These are phyloP conservation scores for Lasioglossum calceatum DNA, from an alignment of 2,888 invertebrate genomes.

Conservation along the genomic window DNA sequence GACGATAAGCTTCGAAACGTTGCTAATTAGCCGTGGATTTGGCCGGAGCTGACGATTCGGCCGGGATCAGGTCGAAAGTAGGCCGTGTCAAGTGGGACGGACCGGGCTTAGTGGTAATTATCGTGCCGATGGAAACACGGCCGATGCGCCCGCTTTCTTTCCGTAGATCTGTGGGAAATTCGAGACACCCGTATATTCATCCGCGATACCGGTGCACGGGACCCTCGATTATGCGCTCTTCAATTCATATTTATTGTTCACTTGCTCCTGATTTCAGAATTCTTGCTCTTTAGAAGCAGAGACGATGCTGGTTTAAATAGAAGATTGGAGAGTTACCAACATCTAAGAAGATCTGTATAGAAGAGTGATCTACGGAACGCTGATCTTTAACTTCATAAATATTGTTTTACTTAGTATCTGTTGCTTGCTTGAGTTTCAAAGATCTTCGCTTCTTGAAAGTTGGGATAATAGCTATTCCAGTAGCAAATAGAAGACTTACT, in stretches of 20 bases:
- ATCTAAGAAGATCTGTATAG: neutral
- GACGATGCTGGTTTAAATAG: neutral
- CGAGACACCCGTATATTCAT: constrained; percentile 12
- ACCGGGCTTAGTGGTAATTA: constrained; percentile 51
- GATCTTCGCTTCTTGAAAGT: neutral
- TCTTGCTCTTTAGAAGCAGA: neutral
- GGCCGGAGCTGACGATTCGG: neutral
- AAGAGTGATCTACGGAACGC: neutral
- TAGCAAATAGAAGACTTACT: no score
- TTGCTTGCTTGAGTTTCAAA: neutral
- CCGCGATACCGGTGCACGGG: neutral
- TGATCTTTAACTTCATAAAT: no score
- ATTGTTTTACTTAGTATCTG: neutral
- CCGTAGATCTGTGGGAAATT: constrained; percentile 42
- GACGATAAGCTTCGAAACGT: constrained; percentile 5
- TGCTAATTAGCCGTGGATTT: constrained; percentile 12
- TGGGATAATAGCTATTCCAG: no score
- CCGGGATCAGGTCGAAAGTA: constrained; percentile 20
- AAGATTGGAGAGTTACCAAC: neutral
- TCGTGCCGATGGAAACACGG: constrained; percentile 51
- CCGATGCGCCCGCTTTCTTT: constrained; percentile 53
- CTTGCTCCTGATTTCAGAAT: neutral
- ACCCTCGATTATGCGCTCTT: neutral
- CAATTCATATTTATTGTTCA: neutral
- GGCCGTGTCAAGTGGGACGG: constrained; percentile 37